phyloP scores from a whole-genome alignment of 2,888 invertebrate species.

The Tiliacea aurago region DNA sequence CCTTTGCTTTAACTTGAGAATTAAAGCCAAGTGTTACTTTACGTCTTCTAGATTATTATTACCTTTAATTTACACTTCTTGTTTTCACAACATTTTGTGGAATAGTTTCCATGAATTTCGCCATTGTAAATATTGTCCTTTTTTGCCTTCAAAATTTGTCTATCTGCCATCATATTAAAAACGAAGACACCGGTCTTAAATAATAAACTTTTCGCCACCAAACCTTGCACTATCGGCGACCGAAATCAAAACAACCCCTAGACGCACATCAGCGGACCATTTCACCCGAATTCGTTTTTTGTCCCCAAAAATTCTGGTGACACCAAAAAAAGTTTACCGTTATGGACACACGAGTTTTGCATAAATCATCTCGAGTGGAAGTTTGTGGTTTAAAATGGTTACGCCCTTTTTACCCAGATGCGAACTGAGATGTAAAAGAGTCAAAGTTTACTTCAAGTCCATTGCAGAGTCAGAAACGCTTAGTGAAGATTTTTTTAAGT shows the following conservation, averaged over 20 bases:
- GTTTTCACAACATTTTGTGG: no score
- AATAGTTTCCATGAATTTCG: slow-evolving; percentile 1
- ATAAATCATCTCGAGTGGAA: slow-evolving; percentile 86
- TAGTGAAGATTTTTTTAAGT: slow-evolving; percentile 17
- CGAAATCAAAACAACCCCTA: slow-evolving; percentile 68
- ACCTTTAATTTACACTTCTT: background rate
- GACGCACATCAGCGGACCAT: slow-evolving; percentile 56
- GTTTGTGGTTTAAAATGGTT: slow-evolving; percentile 68
- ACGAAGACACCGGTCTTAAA: slow-evolving; percentile 26
- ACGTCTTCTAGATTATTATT: background rate
- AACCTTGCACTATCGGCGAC: slow-evolving; percentile 50
- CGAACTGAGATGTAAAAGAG: slow-evolving; percentile 45
- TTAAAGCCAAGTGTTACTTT: background rate
- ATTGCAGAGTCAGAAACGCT: slow-evolving; percentile 16
- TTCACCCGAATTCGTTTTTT: slow-evolving; percentile 71
- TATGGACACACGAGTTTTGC: slow-evolving; percentile 83
- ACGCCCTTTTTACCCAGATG: slow-evolving; percentile 63
- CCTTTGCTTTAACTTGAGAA: background rate
- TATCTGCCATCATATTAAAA: background rate
- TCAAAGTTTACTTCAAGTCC: slow-evolving; percentile 39
- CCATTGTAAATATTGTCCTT: background rate
- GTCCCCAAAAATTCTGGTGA: slow-evolving; percentile 65
- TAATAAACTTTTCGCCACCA: slow-evolving; percentile 54
- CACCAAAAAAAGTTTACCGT: slow-evolving; percentile 80
- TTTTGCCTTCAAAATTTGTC: background rate